A percentile compares a stretch with the other conserved stretches of the same genome.
Conservation (phyloP, 2,113 vertebrate genomes). For the Heloderma charlesbogerti region DNA sequence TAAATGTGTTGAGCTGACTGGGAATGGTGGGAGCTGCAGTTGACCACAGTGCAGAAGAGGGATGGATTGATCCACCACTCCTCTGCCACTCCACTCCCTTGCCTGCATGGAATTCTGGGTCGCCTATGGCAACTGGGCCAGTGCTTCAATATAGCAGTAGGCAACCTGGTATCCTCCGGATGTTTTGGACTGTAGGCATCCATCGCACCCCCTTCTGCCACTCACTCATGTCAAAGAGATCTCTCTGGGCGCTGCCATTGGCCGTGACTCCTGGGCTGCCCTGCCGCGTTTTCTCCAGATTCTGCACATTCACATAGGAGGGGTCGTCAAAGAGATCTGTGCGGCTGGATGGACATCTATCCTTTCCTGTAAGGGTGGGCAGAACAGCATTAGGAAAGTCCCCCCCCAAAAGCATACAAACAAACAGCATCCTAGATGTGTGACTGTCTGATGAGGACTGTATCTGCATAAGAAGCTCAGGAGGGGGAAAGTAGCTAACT, state of each 20-base stretch:
- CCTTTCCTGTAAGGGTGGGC: conserved; percentile 45
- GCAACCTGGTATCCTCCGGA: no score
- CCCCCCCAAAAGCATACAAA: not conserved
- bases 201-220: accelerated
- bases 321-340: conserved; percentile 92
- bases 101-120: no score
- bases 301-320: conserved; percentile 94
- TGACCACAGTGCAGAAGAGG: no score
- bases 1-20: no score
- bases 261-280: conserved; percentile 44
- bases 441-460: no score
- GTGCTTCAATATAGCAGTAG: no score
- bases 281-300: conserved; percentile 86
- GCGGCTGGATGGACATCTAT: conserved; percentile 51
- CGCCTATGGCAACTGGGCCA: no score
- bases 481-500: not conserved
- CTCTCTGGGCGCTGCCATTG: conserved; percentile 89
- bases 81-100: no score
- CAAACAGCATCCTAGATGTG: not conserved
- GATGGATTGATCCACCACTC: no score
- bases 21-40: no score
- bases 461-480: not conserved
- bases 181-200: not conserved
- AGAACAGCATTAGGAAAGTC: not conserved
- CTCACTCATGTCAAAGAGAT: conserved; percentile 97